Evolutionary conservation across 2,113 vertebrate genomes (phyloP), one percentile per base, ranked within the genome.

Genomic region (Riparia riparia): DNA sequence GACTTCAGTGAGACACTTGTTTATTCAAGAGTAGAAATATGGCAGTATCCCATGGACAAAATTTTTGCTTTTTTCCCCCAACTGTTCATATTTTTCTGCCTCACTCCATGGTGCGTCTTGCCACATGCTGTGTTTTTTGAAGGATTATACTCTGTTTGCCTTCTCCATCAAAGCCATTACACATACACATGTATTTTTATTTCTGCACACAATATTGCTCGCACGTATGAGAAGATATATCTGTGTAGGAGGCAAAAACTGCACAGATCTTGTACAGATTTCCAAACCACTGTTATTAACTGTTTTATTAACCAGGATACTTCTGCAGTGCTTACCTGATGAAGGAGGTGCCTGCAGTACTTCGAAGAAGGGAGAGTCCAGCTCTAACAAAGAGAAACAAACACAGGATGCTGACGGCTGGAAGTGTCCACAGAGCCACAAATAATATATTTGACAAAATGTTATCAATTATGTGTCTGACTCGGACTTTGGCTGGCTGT

Each of bases 191-290:
- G 5, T 19, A 25, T 44, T 39, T 73, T 63, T 24, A 31, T 61
- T 83, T 60, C n/a, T 50, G 12, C 39, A 7, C 3, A 7, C 8
- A 21, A 2, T 24, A 17, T 60, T 76, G 24, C 63, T 61, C 18
- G 45, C 19, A 18, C 0, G 0, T 49, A 6, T 4, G 25, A 44
- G 63, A 31, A 49, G 10, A 26, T 21, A 1, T 2, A 6, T 32
- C 10, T 16, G 10, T 19, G 37, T 28, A 70, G 32, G 4, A n/a
- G 77, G 42, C 64, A 60, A 11, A 51, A 72, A 41, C 10, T 45
- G 29, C 22, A n/a, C 13, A 49, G 61, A 16, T n/a, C 18, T 60
- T 1, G 2, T 7, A 37, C 4, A 28, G 49, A 28, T 72, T 54
- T 63, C 57, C 1, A 4, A 53, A 49, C 26, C 56, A 6, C 26